These are phyloP conservation scores for Apoda limacodes DNA, from an alignment of 2,888 invertebrate genomes.

Conservation along the genomic window DNA sequence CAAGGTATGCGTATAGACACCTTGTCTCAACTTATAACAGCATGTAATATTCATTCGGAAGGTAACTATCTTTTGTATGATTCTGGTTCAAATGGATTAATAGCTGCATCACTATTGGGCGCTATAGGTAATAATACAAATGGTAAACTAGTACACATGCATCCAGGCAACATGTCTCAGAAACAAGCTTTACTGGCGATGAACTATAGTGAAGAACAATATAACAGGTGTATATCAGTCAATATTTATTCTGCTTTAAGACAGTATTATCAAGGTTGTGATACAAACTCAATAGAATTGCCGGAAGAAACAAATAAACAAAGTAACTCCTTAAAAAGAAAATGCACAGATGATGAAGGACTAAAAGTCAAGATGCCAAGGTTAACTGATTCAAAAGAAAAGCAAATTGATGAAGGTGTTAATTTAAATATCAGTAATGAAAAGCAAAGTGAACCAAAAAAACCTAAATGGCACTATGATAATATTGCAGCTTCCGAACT, in stretches of 20 bases:
- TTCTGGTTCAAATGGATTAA: slow-evolving; percentile 86
- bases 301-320: slow-evolving; percentile 26
- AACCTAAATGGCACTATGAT: slow-evolving; percentile 77
- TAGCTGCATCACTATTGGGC: slow-evolving; percentile 86
- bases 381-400: slow-evolving; percentile 18
- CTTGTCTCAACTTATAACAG: slow-evolving; percentile 87
- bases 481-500: slow-evolving; percentile 75
- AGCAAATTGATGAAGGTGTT: slow-evolving; percentile 14
- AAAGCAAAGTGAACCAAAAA: slow-evolving; percentile 40
- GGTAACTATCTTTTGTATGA: slow-evolving; percentile 88
- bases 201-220: slow-evolving; percentile 80
- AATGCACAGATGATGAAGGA: slow-evolving; percentile 26
- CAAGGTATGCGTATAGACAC: slow-evolving; percentile 87
- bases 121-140: slow-evolving; percentile 75
- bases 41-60: slow-evolving; percentile 82
- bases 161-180: slow-evolving; percentile 85
- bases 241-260: slow-evolving; percentile 82
- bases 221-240: slow-evolving; percentile 77
- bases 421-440: slow-evolving; percentile 6
- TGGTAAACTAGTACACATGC: slow-evolving; percentile 79
- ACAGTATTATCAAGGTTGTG: slow-evolving; percentile 73
- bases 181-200: slow-evolving; percentile 83
- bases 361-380: slow-evolving; percentile 39
- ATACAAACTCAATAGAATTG: slow-evolving; percentile 29
- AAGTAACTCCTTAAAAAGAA: slow-evolving; percentile 38